Percentiles rank a stretch among this genome's conserved stretches.
Conservation (phyloP, 2,888 invertebrate species). For the Lissocephala sabroskyi region DNA sequence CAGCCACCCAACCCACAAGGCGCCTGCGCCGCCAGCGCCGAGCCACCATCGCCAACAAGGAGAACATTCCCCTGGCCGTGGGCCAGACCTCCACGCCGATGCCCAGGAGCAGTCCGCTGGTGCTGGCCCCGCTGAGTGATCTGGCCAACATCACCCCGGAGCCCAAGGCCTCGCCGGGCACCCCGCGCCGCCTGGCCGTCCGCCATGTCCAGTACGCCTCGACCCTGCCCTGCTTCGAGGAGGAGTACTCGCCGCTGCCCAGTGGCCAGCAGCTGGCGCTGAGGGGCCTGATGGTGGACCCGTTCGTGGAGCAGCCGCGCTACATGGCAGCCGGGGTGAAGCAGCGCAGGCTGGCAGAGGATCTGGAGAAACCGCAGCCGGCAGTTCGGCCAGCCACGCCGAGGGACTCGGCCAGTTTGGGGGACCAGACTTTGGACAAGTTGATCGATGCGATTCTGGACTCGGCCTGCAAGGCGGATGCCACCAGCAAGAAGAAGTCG, state of each 20-base stretch:
- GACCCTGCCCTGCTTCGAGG: conserved; percentile 69
- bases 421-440: conserved; percentile 69
- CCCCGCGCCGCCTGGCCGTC: conserved; percentile 19
- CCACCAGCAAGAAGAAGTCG: conserved; percentile 51
- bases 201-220: conserved; percentile 61
- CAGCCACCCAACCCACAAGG: no score
- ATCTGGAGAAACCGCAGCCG: conserved; percentile 35
- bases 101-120: conserved; percentile 57
- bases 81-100: conserved; percentile 63
- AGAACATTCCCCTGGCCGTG: conserved; percentile 47
- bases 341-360: conserved; percentile 61
- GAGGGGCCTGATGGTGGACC: conserved; percentile 66
- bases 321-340: conserved; percentile 53
- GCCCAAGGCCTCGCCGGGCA: background rate
- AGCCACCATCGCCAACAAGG: conserved; percentile 66
- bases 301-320: conserved; percentile 66
- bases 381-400: conserved; percentile 31
- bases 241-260: conserved; percentile 71
- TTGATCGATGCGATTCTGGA: conserved; percentile 72
- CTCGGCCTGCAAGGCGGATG: conserved; percentile 67
- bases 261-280: conserved; percentile 66
- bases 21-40: conserved; percentile 46
- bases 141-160: conserved; percentile 61
- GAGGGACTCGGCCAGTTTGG: conserved; percentile 65
- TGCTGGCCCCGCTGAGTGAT: conserved; percentile 61